phyloP scores from a whole-genome alignment of 1,140 invertebrate genomes.

The Atta texana region DNA sequence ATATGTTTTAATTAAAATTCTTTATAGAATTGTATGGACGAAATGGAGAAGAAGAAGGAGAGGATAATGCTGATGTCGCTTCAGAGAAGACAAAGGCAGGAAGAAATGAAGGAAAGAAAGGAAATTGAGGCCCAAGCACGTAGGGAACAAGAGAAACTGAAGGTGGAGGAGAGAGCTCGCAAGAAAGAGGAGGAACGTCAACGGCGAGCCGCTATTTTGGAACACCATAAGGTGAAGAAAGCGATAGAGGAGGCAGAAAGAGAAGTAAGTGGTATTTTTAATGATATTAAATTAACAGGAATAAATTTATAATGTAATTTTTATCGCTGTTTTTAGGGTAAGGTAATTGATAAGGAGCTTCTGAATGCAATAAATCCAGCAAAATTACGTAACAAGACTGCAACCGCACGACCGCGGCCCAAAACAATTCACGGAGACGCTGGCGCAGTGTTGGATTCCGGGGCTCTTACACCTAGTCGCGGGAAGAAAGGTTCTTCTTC shows the following conservation, averaged over 20 bases:
- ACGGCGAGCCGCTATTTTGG: conserved; percentile 94
- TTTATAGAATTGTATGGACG: conserved; percentile 91
- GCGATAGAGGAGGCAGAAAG: conserved; percentile 96
- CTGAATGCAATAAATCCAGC: conserved; percentile 89
- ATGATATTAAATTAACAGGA: conserved; percentile 6
- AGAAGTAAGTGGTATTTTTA: conserved; percentile 88
- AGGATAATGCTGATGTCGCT: conserved; percentile 94
- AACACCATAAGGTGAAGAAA: conserved; percentile 98
- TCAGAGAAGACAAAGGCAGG: conserved; percentile 95
- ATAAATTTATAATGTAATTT: conserved; percentile 31
- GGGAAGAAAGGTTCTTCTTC: conserved; percentile 93
- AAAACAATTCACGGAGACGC: conserved; percentile 96
- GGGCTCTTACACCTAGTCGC: conserved; percentile 90
- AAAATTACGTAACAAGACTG: conserved; percentile 88
- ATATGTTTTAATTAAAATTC: neutral
- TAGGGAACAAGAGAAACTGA: conserved; percentile 92
- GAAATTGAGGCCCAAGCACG: conserved; percentile 94
- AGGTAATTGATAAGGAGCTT: conserved; percentile 91
- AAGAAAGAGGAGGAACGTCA: conserved; percentile 97
- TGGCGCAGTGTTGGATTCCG: conserved; percentile 91
- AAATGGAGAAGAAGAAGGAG: conserved; percentile 96
- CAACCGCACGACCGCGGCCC: conserved; percentile 89
- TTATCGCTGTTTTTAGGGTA: conserved; percentile 87
- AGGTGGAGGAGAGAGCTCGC: conserved; percentile 93
- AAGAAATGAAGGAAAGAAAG: conserved; percentile 93